phyloP scores from a whole-genome alignment of 2,888 invertebrate genomes.

The Ornithoptera alexandrae region DNA sequence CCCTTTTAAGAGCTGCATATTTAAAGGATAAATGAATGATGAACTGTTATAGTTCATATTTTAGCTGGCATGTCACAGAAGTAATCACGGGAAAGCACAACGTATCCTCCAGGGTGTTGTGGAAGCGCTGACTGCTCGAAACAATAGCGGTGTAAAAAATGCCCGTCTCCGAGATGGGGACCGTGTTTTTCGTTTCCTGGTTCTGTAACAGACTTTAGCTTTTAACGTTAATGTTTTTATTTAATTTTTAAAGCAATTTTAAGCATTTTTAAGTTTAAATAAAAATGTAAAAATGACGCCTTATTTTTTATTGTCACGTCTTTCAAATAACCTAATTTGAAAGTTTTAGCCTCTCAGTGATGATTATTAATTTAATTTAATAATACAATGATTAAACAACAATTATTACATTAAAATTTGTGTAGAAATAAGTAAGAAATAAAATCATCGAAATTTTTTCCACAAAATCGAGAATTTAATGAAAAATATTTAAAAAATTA shows the following conservation, averaged over 20 bases:
- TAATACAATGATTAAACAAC: too few species aligned
- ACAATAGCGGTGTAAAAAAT: conserved; percentile 50
- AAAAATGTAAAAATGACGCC: too few species aligned
- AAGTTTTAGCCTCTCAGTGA: too few species aligned
- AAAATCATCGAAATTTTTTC: too few species aligned
- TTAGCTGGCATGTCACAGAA: conserved; percentile 41
- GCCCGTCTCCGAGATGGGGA: conserved; percentile 41
- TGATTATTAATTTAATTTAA: too few species aligned
- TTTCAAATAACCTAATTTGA: too few species aligned
- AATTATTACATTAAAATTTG: too few species aligned
- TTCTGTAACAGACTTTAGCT: conserved; percentile 36
- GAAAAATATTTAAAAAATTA: too few species aligned
- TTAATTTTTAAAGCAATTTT: conserved; percentile 4
- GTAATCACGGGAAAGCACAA: conserved; percentile 52
- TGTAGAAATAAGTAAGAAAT: too few species aligned
- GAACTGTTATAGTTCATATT: not conserved
- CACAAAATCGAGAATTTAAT: too few species aligned
- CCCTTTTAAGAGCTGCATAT: not conserved
- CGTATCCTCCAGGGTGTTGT: conserved; percentile 41
- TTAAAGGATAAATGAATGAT: not conserved
- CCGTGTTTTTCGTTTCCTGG: conserved; percentile 36
- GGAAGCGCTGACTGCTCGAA: conserved; percentile 39
- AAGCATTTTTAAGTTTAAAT: too few species aligned
- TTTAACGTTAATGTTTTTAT: conserved; percentile 28
- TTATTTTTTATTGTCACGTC: too few species aligned